Conservation (phyloP, 2,797 vertebrate species). For the Esox lucius region DNA sequence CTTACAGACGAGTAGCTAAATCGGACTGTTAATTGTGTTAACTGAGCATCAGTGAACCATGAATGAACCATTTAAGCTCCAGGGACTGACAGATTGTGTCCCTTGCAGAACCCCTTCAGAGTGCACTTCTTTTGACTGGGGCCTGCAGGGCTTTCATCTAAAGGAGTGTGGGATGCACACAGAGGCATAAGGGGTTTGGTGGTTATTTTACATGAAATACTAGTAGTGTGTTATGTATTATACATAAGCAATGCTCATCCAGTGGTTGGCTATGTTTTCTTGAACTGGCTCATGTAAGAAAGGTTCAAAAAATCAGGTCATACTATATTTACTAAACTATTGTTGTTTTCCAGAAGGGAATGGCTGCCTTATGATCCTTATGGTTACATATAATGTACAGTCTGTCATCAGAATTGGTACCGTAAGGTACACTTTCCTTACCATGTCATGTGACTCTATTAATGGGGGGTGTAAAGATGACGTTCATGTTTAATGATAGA, state of each 20-base stretch:
- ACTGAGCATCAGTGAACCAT: neutral
- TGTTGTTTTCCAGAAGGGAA: neutral
- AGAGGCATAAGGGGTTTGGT: neutral
- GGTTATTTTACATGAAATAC: conserved; percentile 14
- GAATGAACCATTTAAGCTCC: neutral
- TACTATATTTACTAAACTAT: neutral
- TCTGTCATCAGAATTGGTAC: neutral
- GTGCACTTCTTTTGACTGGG: neutral
- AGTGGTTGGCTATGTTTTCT: neutral
- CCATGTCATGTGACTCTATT: conserved; percentile 12
- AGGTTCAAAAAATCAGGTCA: conserved; percentile 9
- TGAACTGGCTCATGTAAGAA: neutral
- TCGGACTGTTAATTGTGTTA: neutral
- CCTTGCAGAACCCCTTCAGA: neutral
- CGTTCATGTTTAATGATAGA: conserved; percentile 37
- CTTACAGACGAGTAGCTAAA: neutral
- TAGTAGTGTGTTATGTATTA: conserved; percentile 11
- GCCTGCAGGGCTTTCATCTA: neutral
- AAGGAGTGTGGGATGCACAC: neutral
- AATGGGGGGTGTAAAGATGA: conserved; percentile 22
- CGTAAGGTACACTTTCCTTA: neutral
- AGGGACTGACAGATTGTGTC: neutral
- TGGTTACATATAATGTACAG: conserved; percentile 6
- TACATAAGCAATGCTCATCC: conserved; percentile 13
- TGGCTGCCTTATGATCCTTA: neutral